Evolutionary conservation across 2,113 vertebrate species (phyloP).

Genomic region (Antechinus flavipes): DNA sequence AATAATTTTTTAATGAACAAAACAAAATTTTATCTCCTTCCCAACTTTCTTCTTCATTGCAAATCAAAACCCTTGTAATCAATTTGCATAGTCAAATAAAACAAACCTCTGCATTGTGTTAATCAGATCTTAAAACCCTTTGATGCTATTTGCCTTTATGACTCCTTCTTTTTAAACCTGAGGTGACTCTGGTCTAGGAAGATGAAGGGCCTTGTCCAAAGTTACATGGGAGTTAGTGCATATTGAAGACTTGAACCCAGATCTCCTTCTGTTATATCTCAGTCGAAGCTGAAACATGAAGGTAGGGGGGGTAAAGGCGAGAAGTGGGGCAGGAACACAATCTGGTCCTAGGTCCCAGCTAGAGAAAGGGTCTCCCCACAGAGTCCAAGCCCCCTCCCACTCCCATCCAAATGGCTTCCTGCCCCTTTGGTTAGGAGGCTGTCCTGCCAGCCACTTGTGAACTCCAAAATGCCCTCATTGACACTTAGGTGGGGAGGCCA

Average conservation of each 20-base stretch:
- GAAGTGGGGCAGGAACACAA: background rate
- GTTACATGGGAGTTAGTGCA: background rate
- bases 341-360: background rate
- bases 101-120: background rate
- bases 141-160: background rate
- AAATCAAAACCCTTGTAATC: background rate
- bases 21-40: background rate
- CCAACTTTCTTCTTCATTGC: background rate
- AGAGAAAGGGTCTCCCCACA: background rate
- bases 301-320: background rate
- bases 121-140: background rate
- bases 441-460: conserved; percentile 49
- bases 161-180: background rate
- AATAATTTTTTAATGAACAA: background rate
- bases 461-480: conserved; percentile 58
- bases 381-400: background rate
- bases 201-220: background rate
- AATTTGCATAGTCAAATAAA: background rate
- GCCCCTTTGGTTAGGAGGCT: background rate
- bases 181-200: background rate
- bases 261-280: background rate
- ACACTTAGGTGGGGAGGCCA: conserved; percentile 48
- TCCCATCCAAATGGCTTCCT: conserved; percentile 55
- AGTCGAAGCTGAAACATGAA: background rate
- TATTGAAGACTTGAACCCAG: background rate